A percentile compares a stretch with the other conserved stretches of the same genome.
Evolutionary conservation across 2,113 vertebrate species (phyloP).

Genomic region (Chiloscyllium plagiosum): DNA sequence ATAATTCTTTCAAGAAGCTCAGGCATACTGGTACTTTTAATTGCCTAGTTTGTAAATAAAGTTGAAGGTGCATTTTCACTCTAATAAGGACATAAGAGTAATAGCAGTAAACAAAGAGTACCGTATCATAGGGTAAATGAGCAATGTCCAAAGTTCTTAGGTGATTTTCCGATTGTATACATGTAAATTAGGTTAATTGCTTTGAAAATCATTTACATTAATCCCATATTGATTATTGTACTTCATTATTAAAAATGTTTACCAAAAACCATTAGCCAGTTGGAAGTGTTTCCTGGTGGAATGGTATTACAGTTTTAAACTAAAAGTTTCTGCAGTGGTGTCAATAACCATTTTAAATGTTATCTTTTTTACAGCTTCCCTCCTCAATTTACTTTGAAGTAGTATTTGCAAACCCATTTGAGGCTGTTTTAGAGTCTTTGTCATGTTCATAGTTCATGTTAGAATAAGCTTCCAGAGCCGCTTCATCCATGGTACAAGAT

Average conservation of each 20-base stretch:
- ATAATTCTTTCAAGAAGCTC: not conserved
- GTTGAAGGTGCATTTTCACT: not conserved
- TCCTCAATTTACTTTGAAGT: not conserved
- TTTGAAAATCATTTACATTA: not conserved
- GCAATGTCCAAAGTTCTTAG: not conserved
- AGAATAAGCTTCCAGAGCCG: constrained; percentile 47
- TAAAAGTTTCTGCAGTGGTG: not conserved
- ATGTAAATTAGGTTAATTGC: constrained; percentile 33
- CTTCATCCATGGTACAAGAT: constrained; percentile 38
- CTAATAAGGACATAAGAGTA: not conserved
- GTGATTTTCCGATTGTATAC: not conserved
- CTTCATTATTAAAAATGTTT: not conserved
- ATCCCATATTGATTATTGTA: not conserved
- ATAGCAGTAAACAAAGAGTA: not conserved
- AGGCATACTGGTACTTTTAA: not conserved
- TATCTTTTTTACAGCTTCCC: not conserved
- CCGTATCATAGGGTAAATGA: not conserved
- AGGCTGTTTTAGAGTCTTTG: constrained; percentile 37
- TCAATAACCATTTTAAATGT: not conserved
- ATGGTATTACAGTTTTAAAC: not conserved
- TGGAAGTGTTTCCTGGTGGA: not conserved
- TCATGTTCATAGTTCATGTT: constrained; percentile 60
- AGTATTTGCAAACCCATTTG: not conserved
- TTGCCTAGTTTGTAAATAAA: not conserved
- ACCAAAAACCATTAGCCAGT: not conserved